Percentiles rank a stretch among this genome's conserved stretches.
Evolutionary conservation across 2,797 vertebrate genomes (phyloP).

Genomic region (Stomatorhinus walkeri): DNA sequence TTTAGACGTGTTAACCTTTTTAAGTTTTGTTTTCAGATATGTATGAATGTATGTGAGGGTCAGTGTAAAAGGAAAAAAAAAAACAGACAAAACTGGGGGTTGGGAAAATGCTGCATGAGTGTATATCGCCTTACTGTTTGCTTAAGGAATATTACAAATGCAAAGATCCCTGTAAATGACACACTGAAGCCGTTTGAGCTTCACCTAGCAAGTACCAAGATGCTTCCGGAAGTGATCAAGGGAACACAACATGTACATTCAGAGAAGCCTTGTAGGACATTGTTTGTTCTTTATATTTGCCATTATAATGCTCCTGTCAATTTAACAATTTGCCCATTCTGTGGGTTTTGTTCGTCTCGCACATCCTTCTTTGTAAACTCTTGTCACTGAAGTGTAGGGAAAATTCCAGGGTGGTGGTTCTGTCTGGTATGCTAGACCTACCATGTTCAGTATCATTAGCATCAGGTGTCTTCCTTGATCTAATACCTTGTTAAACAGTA

Average conservation of each 20-base stretch:
- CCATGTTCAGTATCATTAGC: neutral
- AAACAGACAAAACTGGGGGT: neutral
- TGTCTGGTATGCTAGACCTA: neutral
- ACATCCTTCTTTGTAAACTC: neutral
- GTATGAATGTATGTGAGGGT: neutral
- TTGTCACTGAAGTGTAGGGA: neutral
- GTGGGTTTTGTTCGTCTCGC: neutral
- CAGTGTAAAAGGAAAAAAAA: neutral
- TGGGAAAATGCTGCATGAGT: slow-evolving; percentile 4
- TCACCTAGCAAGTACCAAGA: neutral
- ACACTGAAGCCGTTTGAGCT: neutral
- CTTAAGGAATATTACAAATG: neutral
- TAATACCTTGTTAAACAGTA: neutral
- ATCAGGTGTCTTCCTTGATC: neutral
- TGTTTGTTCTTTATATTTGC: neutral
- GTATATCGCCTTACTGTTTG: neutral
- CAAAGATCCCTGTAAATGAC: neutral
- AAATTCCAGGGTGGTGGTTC: neutral
- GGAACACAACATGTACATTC: neutral
- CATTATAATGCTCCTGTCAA: neutral
- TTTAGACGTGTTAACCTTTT: neutral
- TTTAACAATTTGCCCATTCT: neutral
- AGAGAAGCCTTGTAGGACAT: neutral
- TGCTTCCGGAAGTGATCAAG: neutral
- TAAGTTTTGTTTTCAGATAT: neutral